Percentiles rank a stretch among this genome's conserved stretches.
phyloP scores from a whole-genome alignment of 1,140 invertebrate genomes.

The Akabosia matsudoensis region DNA sequence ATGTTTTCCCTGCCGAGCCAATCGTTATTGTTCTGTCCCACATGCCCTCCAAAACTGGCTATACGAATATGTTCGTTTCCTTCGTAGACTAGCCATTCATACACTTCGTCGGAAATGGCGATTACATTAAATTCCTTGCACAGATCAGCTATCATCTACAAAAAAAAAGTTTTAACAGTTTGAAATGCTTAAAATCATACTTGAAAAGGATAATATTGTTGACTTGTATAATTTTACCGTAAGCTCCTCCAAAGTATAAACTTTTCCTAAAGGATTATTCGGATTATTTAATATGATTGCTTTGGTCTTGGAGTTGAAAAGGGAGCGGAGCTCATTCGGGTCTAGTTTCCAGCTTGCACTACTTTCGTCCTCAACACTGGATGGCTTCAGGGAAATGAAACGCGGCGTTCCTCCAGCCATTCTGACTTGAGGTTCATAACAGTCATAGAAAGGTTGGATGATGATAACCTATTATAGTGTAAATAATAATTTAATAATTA shows the following conservation, averaged over 20 bases:
- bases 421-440: constrained; percentile 85
- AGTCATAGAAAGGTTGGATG: constrained; percentile 97
- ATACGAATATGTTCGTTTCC: constrained; percentile 84
- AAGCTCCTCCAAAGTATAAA: constrained; percentile 69
- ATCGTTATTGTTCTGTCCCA: constrained; percentile 96
- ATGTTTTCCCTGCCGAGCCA: constrained; percentile 96
- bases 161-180: background rate
- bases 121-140: constrained; percentile 90
- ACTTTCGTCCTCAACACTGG: constrained; percentile 56
- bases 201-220: no score
- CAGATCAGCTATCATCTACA: constrained; percentile 71
- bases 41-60: constrained; percentile 67
- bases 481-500: background rate
- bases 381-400: constrained; percentile 81
- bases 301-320: constrained; percentile 92
- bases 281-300: constrained; percentile 94
- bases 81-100: constrained; percentile 93
- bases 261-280: constrained; percentile 93
- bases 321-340: constrained; percentile 68
- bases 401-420: constrained; percentile 80
- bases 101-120: constrained; percentile 94
- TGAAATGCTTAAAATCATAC: background rate
- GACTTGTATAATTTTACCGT: constrained; percentile 35
- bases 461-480: constrained; percentile 74
- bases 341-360: constrained; percentile 90